Evolutionary conservation across 2,888 invertebrate genomes (phyloP).

Genomic region (Polydesmus complanatus): DNA sequence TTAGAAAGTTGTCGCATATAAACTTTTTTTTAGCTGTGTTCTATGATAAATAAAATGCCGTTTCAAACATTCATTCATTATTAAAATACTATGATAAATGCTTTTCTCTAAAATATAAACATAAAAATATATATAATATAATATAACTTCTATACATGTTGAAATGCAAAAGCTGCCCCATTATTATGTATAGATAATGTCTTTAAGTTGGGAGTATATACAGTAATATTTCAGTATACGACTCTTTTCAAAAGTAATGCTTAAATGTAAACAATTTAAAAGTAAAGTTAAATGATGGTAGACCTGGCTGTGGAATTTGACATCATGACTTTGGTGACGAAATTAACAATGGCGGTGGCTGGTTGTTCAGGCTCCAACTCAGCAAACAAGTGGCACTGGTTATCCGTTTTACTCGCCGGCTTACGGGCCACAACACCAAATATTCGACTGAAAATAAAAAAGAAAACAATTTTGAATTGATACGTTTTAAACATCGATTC

Average conservation of each 20-base stretch:
- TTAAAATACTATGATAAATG: neutral
- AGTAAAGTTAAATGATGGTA: neutral
- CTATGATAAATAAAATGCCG: neutral
- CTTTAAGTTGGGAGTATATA: neutral
- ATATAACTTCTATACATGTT: neutral
- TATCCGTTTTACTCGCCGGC: conserved; percentile 69
- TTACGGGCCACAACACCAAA: conserved; percentile 93
- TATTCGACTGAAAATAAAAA: conserved; percentile 49
- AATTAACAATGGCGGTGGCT: conserved; percentile 86
- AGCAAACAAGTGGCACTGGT: conserved; percentile 94
- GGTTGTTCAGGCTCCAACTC: conserved; percentile 85
- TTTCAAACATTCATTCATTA: neutral
- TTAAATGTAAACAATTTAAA: neutral
- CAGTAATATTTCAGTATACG: neutral
- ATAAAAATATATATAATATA: neutral
- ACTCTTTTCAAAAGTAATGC: neutral
- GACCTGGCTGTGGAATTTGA: conserved; percentile 4
- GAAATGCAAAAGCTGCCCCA: neutral
- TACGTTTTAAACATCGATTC: too few species aligned
- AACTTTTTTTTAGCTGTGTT: neutral
- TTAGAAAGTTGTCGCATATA: neutral
- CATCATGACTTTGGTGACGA: conserved; percentile 64
- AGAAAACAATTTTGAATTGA: conserved; percentile 21
- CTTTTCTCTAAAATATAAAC: neutral
- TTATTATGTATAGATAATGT: neutral